Evolutionary conservation across 2,797 vertebrate genomes (phyloP).

Genomic region (Cetoscarus ocellatus): DNA sequence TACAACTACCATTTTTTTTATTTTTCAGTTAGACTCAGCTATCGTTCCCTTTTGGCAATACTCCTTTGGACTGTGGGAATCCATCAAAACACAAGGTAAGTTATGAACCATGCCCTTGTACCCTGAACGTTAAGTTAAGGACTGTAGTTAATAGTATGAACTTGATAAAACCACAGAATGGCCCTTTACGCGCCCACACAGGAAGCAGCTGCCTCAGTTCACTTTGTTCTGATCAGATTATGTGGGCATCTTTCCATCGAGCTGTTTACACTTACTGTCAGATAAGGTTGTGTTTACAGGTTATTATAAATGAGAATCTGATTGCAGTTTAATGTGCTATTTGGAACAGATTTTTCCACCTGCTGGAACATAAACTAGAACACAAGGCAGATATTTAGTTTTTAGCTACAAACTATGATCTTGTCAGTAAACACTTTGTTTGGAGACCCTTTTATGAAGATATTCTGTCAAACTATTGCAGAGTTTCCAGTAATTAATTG

Average conservation of each 20-base stretch:
- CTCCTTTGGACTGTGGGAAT: background rate
- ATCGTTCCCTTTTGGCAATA: no score
- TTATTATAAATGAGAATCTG: constrained; percentile 16
- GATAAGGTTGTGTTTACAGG: constrained; percentile 1
- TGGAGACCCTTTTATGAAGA: no score
- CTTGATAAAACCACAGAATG: background rate
- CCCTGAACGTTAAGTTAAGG: background rate
- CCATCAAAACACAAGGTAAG: background rate
- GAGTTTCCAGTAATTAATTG: no score
- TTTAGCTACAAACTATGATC: background rate
- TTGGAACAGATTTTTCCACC: background rate
- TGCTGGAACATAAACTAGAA: background rate
- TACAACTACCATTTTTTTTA: no score
- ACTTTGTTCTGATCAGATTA: constrained; percentile 45
- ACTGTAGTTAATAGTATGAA: constrained; percentile 3
- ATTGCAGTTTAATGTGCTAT: constrained; percentile 13
- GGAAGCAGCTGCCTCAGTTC: constrained; percentile 20
- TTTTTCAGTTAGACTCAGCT: no score
- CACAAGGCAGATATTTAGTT: background rate
- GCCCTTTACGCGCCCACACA: constrained; percentile 44
- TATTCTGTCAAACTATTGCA: no score
- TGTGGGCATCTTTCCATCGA: constrained; percentile 33
- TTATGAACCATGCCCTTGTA: background rate
- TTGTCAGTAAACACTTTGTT: no score
- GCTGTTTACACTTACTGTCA: background rate